Evolutionary conservation across 2,797 vertebrate species (phyloP).

Genomic region (Aeoliscus strigatus): DNA sequence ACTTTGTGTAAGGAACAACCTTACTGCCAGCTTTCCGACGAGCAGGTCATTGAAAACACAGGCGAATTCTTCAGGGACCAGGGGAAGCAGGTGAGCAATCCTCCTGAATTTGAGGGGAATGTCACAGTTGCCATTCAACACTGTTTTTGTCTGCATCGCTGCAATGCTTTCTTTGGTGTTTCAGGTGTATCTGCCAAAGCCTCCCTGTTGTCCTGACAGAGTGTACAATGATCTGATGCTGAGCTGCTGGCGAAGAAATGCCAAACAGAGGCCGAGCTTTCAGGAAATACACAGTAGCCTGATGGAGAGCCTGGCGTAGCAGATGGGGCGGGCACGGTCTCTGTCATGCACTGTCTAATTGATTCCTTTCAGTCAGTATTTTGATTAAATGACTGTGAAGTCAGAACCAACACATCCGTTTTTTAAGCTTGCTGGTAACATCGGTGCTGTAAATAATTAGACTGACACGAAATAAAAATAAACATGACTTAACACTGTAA

Average conservation of each 20-base stretch:
- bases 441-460: constrained; percentile 31
- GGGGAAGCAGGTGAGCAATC: constrained; percentile 82
- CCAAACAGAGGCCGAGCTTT: constrained; percentile 89
- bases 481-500: constrained; percentile 34
- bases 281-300: constrained; percentile 85
- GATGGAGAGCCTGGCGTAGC: constrained; percentile 67
- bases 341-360: constrained; percentile 4
- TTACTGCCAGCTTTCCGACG: constrained; percentile 89
- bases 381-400: neutral
- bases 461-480: constrained; percentile 21
- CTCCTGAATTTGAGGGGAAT: neutral
- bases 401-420: constrained; percentile 9
- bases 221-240: constrained; percentile 89
- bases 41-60: constrained; percentile 97
- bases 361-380: constrained; percentile 11
- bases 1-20: constrained; percentile 93
- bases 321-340: constrained; percentile 1
- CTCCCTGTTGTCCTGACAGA: constrained; percentile 81
- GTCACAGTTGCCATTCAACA: neutral
- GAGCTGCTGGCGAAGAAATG: constrained; percentile 91
- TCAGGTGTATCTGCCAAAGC: constrained; percentile 88
- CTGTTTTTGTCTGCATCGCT: neutral
- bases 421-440: constrained; percentile 10
- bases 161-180: neutral
- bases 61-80: constrained; percentile 97